Evolutionary conservation across 2,888 invertebrate species (phyloP), one percentile per base, ranked within the genome.

Genomic region (Patella ulyssiponensis): DNA sequence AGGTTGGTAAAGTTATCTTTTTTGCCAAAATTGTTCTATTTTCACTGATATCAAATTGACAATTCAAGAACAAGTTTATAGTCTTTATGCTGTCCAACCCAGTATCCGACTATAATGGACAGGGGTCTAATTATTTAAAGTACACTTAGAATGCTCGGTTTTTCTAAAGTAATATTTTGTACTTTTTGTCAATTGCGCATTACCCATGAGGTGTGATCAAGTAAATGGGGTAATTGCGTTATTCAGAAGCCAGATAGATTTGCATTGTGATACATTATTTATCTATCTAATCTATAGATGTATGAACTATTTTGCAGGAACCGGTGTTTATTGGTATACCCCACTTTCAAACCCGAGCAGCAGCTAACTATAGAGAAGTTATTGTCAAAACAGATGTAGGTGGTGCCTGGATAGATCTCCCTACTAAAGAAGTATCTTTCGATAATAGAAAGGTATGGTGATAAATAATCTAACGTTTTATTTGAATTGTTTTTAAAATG

Each of bases 361-460:
- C 81, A 14, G 87, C 85, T 11, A 78, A 81, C 9, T 85, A 87
- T 11, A 76, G 88, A 51, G 90, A 90, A 79, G 82, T 88, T 0
- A 88, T 90, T 33, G 82, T 90, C 15, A 90, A 90, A 78, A 84
- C 87, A 5, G 81, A 87, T 73, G 76, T 82, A n/a, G 81, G 85
- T 3, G 87, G 86, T 1, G 78, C 83, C 14, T 90, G 90, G 90
- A 69, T 64, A 69, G 88, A 88, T 44, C 77, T 90, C 1, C 81
- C 82, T 12, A 87, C 89, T 3, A 81, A 79, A 52, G 90, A 90
- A 58, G 86, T 88, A 51, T 80, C 81, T 3, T 81, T 88, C 70
- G 90, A 90, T 0, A 83, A 82, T 14, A 81, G 86, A 74, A 90
- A 90, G 86, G 90, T 90, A 78, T 58, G 58, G 23, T 11, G 44